Conservation (phyloP, 2,888 invertebrate genomes). For the Papilio demoleus region DNA sequence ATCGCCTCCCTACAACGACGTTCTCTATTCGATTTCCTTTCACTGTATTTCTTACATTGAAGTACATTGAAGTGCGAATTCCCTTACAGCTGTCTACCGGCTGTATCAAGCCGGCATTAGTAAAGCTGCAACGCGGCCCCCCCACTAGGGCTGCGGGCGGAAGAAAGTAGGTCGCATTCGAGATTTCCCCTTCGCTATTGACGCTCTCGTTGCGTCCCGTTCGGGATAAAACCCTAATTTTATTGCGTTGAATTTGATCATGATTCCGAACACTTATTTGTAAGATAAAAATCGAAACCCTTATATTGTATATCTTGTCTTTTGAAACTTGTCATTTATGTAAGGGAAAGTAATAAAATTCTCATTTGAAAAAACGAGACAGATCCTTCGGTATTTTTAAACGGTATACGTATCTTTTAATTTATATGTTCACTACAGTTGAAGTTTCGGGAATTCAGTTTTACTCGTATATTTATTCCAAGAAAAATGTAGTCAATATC, state of each 20-base stretch:
- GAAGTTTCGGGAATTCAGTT: too few relatives aligned
- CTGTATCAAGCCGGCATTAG: constrained; percentile 53
- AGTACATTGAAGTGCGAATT: constrained; percentile 66
- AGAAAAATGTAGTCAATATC: too few relatives aligned
- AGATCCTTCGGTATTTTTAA: too few relatives aligned
- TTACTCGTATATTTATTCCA: too few relatives aligned
- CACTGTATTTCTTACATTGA: constrained; percentile 62
- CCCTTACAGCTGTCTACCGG: constrained; percentile 51
- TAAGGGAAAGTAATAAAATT: too few relatives aligned
- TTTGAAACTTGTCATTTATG: background rate
- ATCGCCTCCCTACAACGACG: constrained; percentile 54
- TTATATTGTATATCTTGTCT: background rate
- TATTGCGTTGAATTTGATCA: constrained; percentile 74
- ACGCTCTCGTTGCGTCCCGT: constrained; percentile 71
- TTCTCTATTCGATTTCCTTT: constrained; percentile 54
- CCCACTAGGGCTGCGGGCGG: constrained; percentile 51
- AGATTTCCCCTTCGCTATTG: constrained; percentile 58
- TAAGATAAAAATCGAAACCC: constrained; percentile 30
- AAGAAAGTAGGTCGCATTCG: constrained; percentile 71
- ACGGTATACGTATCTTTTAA: too few relatives aligned
- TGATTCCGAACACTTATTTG: constrained; percentile 58
- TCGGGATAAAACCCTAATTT: constrained; percentile 77
- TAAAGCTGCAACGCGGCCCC: constrained; percentile 47
- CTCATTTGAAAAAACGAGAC: too few relatives aligned
- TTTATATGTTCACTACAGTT: too few relatives aligned